Evolutionary conservation across 37 sponge, comb jelly and placozoan species (phyloP).

Genomic region (Crambe crambe): DNA sequence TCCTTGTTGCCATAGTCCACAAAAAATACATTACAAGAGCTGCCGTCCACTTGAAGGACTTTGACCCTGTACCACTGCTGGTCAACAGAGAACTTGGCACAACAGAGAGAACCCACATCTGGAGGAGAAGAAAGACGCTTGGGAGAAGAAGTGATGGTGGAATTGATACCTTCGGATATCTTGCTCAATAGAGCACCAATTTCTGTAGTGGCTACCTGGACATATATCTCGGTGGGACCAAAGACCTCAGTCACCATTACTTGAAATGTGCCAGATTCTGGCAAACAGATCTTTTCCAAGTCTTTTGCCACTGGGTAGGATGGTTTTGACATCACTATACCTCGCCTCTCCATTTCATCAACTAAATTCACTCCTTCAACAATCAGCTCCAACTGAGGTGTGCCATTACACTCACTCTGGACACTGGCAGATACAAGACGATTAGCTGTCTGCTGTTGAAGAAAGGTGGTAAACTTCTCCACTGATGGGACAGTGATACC

Average conservation of each 20-base stretch:
- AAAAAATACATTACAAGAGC: conserved; percentile 30
- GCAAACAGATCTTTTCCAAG: background rate
- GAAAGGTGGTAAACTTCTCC: background rate
- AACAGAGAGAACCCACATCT: conserved; percentile 12
- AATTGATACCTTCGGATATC: conserved; percentile 2
- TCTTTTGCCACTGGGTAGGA: background rate
- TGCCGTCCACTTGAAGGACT: background rate
- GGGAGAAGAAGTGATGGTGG: background rate
- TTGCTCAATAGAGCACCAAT: background rate
- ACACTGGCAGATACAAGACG: background rate
- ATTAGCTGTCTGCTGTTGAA: background rate
- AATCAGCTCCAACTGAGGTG: background rate
- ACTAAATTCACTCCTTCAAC: background rate
- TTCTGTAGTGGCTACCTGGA: conserved; percentile 20
- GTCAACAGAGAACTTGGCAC: conserved; percentile 67
- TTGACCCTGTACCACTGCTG: conserved; percentile 46
- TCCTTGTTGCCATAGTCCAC: conserved; percentile 69
- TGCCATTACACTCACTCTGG: background rate
- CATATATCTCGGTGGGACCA: conserved; percentile 8
- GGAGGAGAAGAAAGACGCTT: background rate
- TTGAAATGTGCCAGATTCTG: background rate
- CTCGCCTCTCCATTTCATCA: background rate
- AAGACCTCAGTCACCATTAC: conserved; percentile 36
- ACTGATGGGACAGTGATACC: background rate
- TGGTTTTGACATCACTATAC: background rate